Evolutionary conservation across 2,888 invertebrate species (phyloP).

Genomic region (Bedellia somnulentella): DNA sequence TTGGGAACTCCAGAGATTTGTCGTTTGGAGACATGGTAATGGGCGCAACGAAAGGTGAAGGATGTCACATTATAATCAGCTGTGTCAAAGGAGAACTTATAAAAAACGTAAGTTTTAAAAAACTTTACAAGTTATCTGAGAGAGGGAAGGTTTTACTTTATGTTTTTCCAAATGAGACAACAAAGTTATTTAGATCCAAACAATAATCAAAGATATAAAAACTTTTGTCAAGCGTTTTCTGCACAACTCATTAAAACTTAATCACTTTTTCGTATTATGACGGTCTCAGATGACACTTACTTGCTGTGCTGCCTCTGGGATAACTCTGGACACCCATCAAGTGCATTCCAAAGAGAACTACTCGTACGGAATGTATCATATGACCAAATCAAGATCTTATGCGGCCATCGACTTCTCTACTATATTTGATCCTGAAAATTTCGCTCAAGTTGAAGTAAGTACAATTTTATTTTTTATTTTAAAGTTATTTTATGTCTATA

Average conservation of each 20-base stretch:
- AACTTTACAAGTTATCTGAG: no score
- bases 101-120: conserved; percentile 21
- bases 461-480: background rate
- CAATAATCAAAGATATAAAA: no score
- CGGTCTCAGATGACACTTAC: conserved; percentile 10
- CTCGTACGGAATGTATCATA: conserved; percentile 11
- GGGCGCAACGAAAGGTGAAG: conserved; percentile 18
- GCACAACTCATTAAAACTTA: no score
- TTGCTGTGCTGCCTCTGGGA: conserved; percentile 8
- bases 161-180: background rate
- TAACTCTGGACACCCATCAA: conserved; percentile 10
- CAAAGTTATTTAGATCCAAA: no score
- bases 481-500: background rate
- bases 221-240: no score
- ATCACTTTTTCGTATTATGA: no score
- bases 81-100: conserved; percentile 19
- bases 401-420: conserved; percentile 9
- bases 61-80: conserved; percentile 22
- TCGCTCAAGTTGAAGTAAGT: conserved; percentile 11
- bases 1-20: conserved; percentile 26
- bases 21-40: conserved; percentile 25
- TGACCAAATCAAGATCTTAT: conserved; percentile 10
- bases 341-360: conserved; percentile 11
- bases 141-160: background rate
- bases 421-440: conserved; percentile 7